phyloP scores from a whole-genome alignment of 2,113 vertebrate genomes.

The Brevimyrus niger region DNA sequence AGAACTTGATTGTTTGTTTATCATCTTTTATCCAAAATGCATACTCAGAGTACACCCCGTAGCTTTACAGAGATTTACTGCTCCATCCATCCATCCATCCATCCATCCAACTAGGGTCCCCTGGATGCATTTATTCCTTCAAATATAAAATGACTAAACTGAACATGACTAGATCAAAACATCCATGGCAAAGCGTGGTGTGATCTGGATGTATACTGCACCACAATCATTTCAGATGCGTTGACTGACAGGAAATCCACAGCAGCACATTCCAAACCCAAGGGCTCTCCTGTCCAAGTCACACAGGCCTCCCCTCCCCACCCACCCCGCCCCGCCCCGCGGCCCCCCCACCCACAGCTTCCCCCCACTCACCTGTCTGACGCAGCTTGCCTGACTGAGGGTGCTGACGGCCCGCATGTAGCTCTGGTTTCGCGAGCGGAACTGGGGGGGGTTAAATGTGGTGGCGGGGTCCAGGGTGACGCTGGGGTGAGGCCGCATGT shows the following conservation, averaged over 20 bases:
- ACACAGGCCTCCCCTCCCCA: neutral
- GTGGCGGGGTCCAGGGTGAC: slow-evolving; percentile 84
- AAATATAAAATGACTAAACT: neutral
- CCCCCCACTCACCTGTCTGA: slow-evolving; percentile 87
- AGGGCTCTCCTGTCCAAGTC: neutral
- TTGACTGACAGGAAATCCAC: neutral
- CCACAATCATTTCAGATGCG: neutral
- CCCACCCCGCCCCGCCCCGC: neutral
- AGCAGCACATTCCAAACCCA: neutral
- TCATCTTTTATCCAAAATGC: neutral
- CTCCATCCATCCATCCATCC: neutral
- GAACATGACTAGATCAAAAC: neutral
- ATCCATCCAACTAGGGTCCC: neutral
- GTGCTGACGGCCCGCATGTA: slow-evolving; percentile 99
- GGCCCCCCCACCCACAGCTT: neutral
- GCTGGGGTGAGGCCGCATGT: slow-evolving; percentile 74
- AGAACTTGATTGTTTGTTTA: neutral
- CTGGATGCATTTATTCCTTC: neutral
- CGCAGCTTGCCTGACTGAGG: slow-evolving; percentile 98
- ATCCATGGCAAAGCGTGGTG: neutral
- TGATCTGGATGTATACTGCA: neutral
- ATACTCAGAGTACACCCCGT: neutral
- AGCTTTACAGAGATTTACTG: neutral
- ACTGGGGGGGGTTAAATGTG: slow-evolving; percentile 89
- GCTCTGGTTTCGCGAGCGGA: slow-evolving; percentile 98